Base-by-base conservation (phyloP, 2,888 invertebrate species). In the Criorhina ranunculi region DNA sequence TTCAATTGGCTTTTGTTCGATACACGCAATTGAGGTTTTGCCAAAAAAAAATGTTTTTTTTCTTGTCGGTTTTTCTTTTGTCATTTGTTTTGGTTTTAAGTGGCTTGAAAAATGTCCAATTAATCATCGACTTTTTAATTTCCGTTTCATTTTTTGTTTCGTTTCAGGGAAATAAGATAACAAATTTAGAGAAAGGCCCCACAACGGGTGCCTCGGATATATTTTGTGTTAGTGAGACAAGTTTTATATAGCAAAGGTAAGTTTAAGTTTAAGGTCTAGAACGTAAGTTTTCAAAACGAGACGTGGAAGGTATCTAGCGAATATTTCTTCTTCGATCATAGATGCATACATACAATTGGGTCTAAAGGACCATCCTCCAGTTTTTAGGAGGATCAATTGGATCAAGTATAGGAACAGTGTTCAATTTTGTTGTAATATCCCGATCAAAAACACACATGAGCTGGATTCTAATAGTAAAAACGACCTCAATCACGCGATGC, bases 131-230 rank as follows among this genome's bases (percentile, higher is more conserved):
- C 0, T 7, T 17, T 17, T 53, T 57, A 60, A 70, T 12, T 70
- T 44, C 44, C 35, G 35, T 67, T 72, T 40, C 9, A 3, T 67
- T 49, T 78, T n/a, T 9, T 17, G 15, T 78, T 42, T 78, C 46
- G 29, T 87, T 88, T 62, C 75, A 88, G 87, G 35, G 46, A 69
- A 67, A 79, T 55, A 35, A 87, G 87, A 86, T 87, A 88, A 86
- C 87, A 76, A 59, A n/a, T 19, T 81, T 17, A 33, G 53, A 70
- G 51, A 57, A 80, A 75, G 86, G 86, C 78, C 87, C 81, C 59
- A 44, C 40, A 60, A 12, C 42, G 87, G 87, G 87, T 86, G 87
- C 87, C 87, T 88, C 87, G 87, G 87, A 88, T 75, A 86, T 67
- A 73, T 31, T 37, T 46, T 46, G 5, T n/a, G 8, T 51, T 5